Conservation (phyloP, 1,140 invertebrate genomes). For the Drosophila azteca region DNA sequence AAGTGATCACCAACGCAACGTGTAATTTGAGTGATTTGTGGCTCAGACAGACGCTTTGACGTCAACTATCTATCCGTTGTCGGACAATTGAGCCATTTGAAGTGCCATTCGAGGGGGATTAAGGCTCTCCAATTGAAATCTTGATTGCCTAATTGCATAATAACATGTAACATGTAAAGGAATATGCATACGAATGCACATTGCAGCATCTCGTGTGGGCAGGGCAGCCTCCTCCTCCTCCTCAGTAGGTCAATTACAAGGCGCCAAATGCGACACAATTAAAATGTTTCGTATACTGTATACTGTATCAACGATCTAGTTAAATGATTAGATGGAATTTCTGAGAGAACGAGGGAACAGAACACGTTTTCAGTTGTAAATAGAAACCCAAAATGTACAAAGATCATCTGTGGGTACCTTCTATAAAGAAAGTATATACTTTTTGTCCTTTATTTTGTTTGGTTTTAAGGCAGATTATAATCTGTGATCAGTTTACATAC, state of each 20-base stretch:
- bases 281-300: slow-evolving; percentile 21
- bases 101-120: slow-evolving; percentile 58
- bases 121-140: slow-evolving; percentile 27
- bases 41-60: slow-evolving; percentile 61
- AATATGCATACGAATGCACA: slow-evolving; percentile 33
- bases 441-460: too few species aligned
- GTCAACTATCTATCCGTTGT: slow-evolving; percentile 48
- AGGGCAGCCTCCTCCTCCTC: neutral
- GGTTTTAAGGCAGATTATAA: too few species aligned
- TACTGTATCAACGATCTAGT: neutral
- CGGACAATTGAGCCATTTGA: slow-evolving; percentile 51
- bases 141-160: slow-evolving; percentile 43
- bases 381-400: slow-evolving; percentile 6
- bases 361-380: slow-evolving; percentile 17
- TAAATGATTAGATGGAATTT: slow-evolving; percentile 37
- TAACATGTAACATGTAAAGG: slow-evolving; percentile 31
- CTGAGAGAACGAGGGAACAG: neutral
- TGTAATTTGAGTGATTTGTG: slow-evolving; percentile 31
- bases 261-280: slow-evolving; percentile 54
- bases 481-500: too few species aligned
- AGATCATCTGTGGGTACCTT: too few species aligned
- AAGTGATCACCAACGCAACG: slow-evolving; percentile 26
- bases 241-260: slow-evolving; percentile 60
- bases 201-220: neutral
- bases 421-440: too few species aligned